phyloP scores from a whole-genome alignment of 2,888 invertebrate species.

The Lacanobia wlatinum region DNA sequence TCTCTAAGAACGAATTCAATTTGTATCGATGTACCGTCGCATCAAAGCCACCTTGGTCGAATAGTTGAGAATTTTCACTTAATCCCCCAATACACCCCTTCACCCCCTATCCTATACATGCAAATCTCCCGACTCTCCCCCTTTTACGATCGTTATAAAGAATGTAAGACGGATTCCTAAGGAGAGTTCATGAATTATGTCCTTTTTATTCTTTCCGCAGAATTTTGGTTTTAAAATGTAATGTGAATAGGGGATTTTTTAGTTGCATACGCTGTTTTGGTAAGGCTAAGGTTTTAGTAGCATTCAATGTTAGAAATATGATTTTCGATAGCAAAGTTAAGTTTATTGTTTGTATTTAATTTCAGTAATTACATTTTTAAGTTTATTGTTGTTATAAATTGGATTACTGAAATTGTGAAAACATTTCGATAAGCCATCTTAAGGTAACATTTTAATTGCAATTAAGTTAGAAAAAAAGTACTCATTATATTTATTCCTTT shows the following conservation, averaged over 20 bases:
- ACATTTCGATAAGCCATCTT: too few relatives aligned
- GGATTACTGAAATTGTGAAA: too few relatives aligned
- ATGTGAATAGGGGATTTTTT: constrained; percentile 25
- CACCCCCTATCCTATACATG: constrained; percentile 72
- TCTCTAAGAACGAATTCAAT: constrained; percentile 56
- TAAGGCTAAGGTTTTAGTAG: not conserved
- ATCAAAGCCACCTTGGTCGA: constrained; percentile 56
- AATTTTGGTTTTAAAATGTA: constrained; percentile 58
- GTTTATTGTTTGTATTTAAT: too few relatives aligned
- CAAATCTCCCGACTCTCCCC: constrained; percentile 75
- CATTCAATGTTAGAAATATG: not conserved
- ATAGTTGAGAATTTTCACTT: constrained; percentile 72
- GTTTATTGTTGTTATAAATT: too few relatives aligned
- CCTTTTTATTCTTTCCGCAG: constrained; percentile 47
- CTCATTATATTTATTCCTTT: too few relatives aligned
- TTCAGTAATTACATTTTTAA: too few relatives aligned
- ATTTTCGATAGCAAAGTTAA: too few relatives aligned
- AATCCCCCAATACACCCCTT: constrained; percentile 65
- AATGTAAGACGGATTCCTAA: constrained; percentile 76
- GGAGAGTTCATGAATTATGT: constrained; percentile 65
- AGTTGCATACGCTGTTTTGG: not conserved
- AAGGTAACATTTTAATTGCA: too few relatives aligned
- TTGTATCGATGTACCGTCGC: constrained; percentile 60
- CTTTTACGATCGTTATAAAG: constrained; percentile 79
- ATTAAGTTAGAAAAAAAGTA: too few relatives aligned